Conservation (phyloP, 2,888 invertebrate genomes). For the Trisateles emortualis region DNA sequence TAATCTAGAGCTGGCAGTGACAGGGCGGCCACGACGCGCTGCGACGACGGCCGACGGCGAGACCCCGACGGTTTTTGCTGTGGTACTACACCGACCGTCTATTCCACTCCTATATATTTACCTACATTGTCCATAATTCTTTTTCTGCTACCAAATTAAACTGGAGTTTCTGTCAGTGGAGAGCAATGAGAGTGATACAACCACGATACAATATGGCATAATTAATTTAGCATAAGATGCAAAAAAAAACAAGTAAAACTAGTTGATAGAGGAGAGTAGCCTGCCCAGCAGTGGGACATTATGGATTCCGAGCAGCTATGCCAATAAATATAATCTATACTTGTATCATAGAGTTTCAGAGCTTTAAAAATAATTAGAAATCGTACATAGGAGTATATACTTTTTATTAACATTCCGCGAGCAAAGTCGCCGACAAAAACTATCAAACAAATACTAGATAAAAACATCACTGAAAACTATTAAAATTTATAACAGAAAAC, state of each 20-base stretch:
- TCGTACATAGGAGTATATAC: no score
- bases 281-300: no score
- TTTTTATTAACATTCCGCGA: no score
- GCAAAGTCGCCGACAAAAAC: not conserved
- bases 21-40: slow-evolving; percentile 64
- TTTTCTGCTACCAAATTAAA: slow-evolving; percentile 28
- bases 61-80: slow-evolving; percentile 50
- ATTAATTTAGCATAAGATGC: no score
- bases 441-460: not conserved
- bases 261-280: no score
- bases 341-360: no score
- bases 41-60: slow-evolving; percentile 36
- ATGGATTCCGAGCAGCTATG: no score
- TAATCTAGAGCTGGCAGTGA: slow-evolving; percentile 80
- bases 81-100: slow-evolving; percentile 22
- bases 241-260: no score
- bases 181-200: slow-evolving; percentile 10
- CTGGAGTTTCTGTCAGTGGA: slow-evolving; percentile 6
- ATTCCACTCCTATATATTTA: slow-evolving; percentile 36
- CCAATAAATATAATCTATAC: no score
- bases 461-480: no score
- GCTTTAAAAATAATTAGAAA: no score
- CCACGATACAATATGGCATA: not conserved
- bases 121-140: slow-evolving; percentile 33
- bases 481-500: no score